A percentile compares a stretch with the other conserved stretches of the same genome.
Conservation (phyloP, 2,888 invertebrate species). For the Lasiommata megera region DNA sequence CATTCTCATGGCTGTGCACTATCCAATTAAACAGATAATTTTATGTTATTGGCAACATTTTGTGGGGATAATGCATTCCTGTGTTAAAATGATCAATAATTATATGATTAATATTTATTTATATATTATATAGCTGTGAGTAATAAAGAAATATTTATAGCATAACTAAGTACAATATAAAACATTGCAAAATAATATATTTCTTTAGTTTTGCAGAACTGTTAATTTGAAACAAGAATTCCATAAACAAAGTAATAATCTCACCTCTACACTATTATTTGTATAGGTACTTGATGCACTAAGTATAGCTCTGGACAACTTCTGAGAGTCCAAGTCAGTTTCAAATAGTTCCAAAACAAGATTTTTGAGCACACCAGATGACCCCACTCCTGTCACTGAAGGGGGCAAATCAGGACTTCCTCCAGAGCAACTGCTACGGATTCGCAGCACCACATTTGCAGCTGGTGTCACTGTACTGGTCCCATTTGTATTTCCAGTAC, state of each 20-base stretch:
- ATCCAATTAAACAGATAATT: too few relatives aligned
- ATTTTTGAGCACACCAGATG: slow-evolving; percentile 63
- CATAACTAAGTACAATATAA: too few relatives aligned
- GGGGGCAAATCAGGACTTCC: slow-evolving; percentile 60
- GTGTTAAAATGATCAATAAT: too few relatives aligned
- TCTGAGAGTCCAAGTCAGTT: slow-evolving; percentile 76
- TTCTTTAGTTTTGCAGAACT: too few relatives aligned
- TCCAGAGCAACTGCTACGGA: slow-evolving; percentile 64
- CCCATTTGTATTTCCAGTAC: slow-evolving; percentile 53
- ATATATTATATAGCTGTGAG: too few relatives aligned
- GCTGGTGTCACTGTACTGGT: slow-evolving; percentile 46
- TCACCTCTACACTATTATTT: slow-evolving; percentile 70
- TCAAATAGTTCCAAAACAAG: slow-evolving; percentile 69
- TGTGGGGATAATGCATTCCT: too few relatives aligned
- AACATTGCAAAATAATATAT: too few relatives aligned
- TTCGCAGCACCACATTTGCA: slow-evolving; percentile 53
- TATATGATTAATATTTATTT: too few relatives aligned
- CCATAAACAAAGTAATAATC: background rate
- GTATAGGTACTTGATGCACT: slow-evolving; percentile 78
- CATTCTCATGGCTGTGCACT: too few relatives aligned
- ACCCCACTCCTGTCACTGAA: slow-evolving; percentile 56
- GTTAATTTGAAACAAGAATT: too few relatives aligned
- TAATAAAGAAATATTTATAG: too few relatives aligned
- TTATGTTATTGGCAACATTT: too few relatives aligned
- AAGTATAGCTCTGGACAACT: slow-evolving; percentile 74